Evolutionary conservation across 2,113 vertebrate genomes (phyloP).

Genomic region (Bujurquina vittata): DNA sequence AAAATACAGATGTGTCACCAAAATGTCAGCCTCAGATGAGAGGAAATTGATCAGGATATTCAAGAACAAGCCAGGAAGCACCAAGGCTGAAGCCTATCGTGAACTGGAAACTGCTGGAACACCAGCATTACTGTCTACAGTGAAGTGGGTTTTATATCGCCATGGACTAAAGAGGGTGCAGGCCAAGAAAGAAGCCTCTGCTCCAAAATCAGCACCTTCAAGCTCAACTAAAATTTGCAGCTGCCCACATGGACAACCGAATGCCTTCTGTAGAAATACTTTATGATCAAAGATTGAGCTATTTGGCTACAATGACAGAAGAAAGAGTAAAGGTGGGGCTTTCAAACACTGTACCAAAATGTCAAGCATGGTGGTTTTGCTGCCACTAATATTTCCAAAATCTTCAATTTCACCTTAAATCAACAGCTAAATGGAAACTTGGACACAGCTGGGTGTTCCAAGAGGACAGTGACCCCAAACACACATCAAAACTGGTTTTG

Average conservation of each 20-base stretch:
- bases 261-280: background rate
- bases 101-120: accelerated
- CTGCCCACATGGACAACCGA: background rate
- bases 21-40: accelerated
- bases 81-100: background rate
- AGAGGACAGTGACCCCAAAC: background rate
- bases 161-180: background rate
- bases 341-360: background rate
- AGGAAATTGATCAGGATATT: background rate
- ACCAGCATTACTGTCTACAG: background rate
- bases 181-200: background rate
- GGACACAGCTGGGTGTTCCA: too few relatives aligned
- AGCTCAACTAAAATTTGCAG: too few relatives aligned
- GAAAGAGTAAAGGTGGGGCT: background rate
- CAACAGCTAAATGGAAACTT: background rate
- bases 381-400: background rate
- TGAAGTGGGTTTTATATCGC: background rate
- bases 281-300: background rate
- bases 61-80: background rate
- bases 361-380: background rate
- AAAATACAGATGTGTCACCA: background rate
- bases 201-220: background rate
- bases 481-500: background rate
- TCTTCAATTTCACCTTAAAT: background rate
- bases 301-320: background rate